Conservation (phyloP, 2,113 vertebrate genomes). For the Menura novaehollandiae region DNA sequence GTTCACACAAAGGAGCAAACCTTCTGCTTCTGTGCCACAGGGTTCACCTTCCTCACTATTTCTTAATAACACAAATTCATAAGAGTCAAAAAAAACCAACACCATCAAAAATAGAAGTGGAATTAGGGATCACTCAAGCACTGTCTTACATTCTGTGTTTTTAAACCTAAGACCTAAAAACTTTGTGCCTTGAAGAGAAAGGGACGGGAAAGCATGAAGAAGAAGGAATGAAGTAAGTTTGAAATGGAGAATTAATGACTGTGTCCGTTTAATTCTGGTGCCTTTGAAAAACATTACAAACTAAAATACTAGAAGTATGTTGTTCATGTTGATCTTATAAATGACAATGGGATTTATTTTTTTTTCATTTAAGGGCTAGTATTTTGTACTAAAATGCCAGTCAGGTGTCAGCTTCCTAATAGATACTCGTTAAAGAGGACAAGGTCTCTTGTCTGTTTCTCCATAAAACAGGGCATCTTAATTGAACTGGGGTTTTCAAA, state of each 20-base stretch:
- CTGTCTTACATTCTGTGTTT: not conserved
- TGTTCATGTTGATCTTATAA: not conserved
- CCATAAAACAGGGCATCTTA: not conserved
- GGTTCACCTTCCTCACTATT: not conserved
- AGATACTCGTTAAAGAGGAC: not conserved
- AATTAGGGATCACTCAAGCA: not conserved
- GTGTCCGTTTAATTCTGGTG: not conserved
- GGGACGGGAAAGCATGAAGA: not conserved
- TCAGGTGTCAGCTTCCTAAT: not conserved
- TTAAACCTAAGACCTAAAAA: not conserved
- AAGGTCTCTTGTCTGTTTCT: not conserved
- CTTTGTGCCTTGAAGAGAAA: not conserved
- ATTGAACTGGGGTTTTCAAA: not conserved
- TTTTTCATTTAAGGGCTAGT: not conserved
- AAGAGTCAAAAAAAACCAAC: not conserved
- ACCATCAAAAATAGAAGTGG: not conserved
- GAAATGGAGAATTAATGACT: not conserved
- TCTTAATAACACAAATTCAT: not conserved
- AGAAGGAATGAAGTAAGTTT: not conserved
- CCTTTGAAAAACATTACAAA: not conserved
- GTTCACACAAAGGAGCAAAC: rapidly evolving
- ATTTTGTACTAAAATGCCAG: not conserved
- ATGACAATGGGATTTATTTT: not conserved
- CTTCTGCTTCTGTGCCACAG: not conserved
- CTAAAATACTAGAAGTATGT: not conserved